phyloP scores from a whole-genome alignment of 1,140 invertebrate genomes.

The Zophobas morio region DNA sequence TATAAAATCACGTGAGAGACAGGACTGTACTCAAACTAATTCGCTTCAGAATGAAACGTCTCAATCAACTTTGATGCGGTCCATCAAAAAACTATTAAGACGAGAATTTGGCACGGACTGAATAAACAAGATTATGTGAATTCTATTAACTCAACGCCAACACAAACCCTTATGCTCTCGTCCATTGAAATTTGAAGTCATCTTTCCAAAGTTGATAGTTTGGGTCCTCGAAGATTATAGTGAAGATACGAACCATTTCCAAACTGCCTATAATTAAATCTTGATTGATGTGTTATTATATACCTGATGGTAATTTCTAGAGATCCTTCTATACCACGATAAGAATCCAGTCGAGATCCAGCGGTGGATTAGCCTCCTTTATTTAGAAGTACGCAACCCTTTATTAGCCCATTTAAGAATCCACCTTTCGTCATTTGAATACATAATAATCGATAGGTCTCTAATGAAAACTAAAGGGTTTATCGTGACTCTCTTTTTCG shows the following conservation, averaged over 20 bases:
- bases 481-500: conserved; percentile 14
- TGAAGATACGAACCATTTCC: conserved; percentile 49
- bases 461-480: conserved; percentile 21
- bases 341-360: conserved; percentile 21
- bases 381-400: conserved; percentile 8
- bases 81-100: conserved; percentile 10
- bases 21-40: not conserved
- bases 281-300: conserved; percentile 64
- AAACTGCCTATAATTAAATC: conserved; percentile 60
- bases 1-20: not conserved
- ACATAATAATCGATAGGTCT: not conserved
- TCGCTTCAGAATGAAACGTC: not conserved
- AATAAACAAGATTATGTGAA: conserved; percentile 8
- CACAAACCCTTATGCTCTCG: conserved; percentile 1
- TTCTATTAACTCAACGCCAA: conserved; percentile 4
- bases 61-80: conserved; percentile 11
- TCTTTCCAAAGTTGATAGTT: conserved; percentile 19
- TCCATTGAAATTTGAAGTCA: conserved; percentile 8
- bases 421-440: conserved; percentile 17
- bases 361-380: not conserved
- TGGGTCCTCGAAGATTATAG: conserved; percentile 29
- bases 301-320: conserved; percentile 60
- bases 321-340: conserved; percentile 46
- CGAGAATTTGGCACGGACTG: conserved; percentile 2
- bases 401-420: conserved; percentile 18